Evolutionary conservation across 2,888 invertebrate species (phyloP), one percentile per base, ranked within the genome.

Genomic region (Calameuta idolon): DNA sequence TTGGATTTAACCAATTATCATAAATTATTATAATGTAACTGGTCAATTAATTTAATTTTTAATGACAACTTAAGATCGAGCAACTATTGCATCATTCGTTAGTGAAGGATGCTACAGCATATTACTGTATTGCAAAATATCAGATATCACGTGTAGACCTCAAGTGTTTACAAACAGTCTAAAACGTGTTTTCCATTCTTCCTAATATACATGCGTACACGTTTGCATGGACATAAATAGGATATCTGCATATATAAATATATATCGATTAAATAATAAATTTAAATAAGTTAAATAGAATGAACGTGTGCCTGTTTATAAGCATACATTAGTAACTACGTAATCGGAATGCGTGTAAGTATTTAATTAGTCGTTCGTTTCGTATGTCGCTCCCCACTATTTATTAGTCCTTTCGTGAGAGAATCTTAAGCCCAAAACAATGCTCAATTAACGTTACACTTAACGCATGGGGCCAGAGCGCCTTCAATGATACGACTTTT

Each of bases 331-430:
- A 5, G 33, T 71, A 71, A 31, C 71, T 12, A 31, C 31, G 71
- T 30, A 33, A 34, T 34, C 12, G 71, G 12, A 71, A 12, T 23
- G 71, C 33, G 23, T 23, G 55, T 55, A 55, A 55, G 71, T 34
- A 31, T 71, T 30, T 71, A 71, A 71, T 71, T 71, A 31, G 71
- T 34, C 31, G 71, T 12, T 71, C 71, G 71, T 71, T 71, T 31
- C 31, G 71, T 34, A 3, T 71, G 31, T 34, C 71, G 71, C 11
- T 71, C 34, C 30, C 71, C 12, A 12, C 12, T 2, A 71, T 31
- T 71, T 33, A 71, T 34, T 34, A 23, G 71, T 12, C 71, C 71
- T 31, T 33, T 31, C 35, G 34, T 71, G 71, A 31, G 1, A 23
- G 55, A 33, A 33, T 9, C 31, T 34, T 31, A 71, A 34, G 33